Conservation (phyloP, 1,140 invertebrate species). For the Temnothorax longispinosus region DNA sequence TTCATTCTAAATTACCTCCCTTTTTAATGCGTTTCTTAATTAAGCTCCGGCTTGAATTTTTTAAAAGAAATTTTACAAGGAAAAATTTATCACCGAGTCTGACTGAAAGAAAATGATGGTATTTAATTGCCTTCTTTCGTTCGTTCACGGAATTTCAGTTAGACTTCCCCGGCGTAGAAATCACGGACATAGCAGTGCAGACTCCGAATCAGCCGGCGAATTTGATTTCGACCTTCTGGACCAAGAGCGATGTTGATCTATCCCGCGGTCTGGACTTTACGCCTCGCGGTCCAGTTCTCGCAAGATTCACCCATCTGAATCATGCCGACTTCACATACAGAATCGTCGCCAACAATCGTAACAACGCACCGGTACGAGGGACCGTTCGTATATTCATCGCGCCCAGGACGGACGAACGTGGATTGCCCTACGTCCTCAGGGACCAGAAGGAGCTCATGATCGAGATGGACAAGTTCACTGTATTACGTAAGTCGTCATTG, state of each 20-base stretch:
- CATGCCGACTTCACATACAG: conserved; percentile 89
- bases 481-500: conserved; percentile 85
- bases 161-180: conserved; percentile 88
- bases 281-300: conserved; percentile 89
- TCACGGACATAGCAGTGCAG: conserved; percentile 86
- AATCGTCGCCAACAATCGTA: conserved; percentile 89
- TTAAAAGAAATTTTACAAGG: background rate
- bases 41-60: conserved; percentile 7
- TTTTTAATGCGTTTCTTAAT: conserved; percentile 30
- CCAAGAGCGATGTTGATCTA: conserved; percentile 91
- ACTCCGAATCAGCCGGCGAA: conserved; percentile 85
- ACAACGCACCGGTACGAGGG: conserved; percentile 86
- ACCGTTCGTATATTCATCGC: conserved; percentile 93
- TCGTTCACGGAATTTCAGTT: conserved; percentile 83
- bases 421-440: conserved; percentile 87
- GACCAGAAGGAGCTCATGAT: conserved; percentile 91
- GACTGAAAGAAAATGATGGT: background rate
- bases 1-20: background rate
- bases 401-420: conserved; percentile 90
- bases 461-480: conserved; percentile 92
- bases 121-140: conserved; percentile 39
- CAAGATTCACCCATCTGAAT: conserved; percentile 91
- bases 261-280: conserved; percentile 92
- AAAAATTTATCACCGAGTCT: background rate
- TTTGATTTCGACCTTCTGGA: conserved; percentile 89